phyloP scores from a whole-genome alignment of 2,113 vertebrate species.

The Anguilla japonica region DNA sequence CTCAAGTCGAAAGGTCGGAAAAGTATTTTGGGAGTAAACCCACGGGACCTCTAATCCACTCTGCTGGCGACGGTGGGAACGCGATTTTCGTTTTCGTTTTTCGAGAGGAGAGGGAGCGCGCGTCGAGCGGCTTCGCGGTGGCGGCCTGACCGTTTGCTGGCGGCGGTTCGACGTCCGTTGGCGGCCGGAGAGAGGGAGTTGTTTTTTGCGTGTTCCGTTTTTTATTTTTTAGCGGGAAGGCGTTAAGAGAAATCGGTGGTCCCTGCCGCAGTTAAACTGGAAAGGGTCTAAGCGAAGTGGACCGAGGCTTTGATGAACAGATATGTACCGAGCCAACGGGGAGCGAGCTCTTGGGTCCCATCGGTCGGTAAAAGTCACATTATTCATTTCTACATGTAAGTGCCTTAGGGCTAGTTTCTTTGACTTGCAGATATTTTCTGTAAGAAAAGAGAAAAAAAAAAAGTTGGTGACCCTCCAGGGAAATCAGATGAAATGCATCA shows the following conservation, averaged over 20 bases:
- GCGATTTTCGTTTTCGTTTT: not conserved
- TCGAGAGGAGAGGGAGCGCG: not conserved
- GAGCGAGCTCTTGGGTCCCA: not conserved
- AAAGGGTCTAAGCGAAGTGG: constrained; percentile 1
- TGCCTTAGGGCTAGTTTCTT: constrained; percentile 15
- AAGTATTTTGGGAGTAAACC: constrained; percentile 26
- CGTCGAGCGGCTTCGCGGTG: not conserved
- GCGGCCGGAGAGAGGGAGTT: constrained; percentile 11
- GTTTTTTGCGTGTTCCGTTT: too few species aligned
- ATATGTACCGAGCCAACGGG: not conserved
- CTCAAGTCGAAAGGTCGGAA: not conserved
- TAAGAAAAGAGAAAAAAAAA: constrained; percentile 12
- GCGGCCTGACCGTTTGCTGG: constrained; percentile 5
- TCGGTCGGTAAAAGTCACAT: not conserved
- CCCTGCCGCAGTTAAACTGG: constrained; percentile 16
- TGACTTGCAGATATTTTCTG: constrained; percentile 8
- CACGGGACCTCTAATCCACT: constrained; percentile 4
- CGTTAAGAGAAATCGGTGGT: constrained; percentile 18
- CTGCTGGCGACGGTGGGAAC: not conserved
- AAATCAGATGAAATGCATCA: constrained; percentile 43
- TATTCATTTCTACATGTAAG: not conserved
- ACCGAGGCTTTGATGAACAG: constrained; percentile 7
- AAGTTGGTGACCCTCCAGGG: constrained; percentile 43
- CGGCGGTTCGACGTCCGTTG: not conserved
- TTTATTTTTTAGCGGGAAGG: not conserved